Evolutionary conservation across 2,888 invertebrate species (phyloP), one percentile per base, ranked within the genome.

Genomic region (Dyspetes luteomarginatus): DNA sequence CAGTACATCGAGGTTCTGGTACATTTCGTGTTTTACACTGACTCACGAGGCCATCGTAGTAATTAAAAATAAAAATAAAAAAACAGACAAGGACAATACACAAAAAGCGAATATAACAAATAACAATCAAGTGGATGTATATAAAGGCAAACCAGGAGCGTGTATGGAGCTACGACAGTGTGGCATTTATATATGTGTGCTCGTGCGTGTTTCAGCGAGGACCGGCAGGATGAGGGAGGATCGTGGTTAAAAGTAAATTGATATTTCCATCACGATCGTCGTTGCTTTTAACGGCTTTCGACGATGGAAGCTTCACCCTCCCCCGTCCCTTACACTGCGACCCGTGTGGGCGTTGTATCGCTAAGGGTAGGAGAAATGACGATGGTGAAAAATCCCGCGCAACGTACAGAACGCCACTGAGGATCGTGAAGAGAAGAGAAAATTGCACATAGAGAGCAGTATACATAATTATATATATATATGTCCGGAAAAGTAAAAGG

Each of bases 211-310:
- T 78, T 64, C 45, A 64, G 52, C 64, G 52, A 69, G 56, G 43
- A 26, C 68, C 24, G 50, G 43, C 22, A 24, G 69, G 30, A 68
- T 68, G 55, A 69, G 76, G 74, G 65, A 67, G 65, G 30, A 73
- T 77, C 80, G 76, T 67, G 82, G 80, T 82, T 82, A 78, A 82
- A 76, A 73, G 69, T 73, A 82, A 82, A 82, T 82, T 82, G 80
- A 82, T 82, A 82, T 82, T 82, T 82, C 80, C 60, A 78, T 80
- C 76, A 80, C 79, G 77, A 77, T 76, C 71, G 76, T 80, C 79
- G 79, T 82, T 82, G 72, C 56, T 80, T 80, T 80, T 80, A 80
- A 80, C 76, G 80, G 76, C 69, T 69, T 78, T 72, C 65, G 58
- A 36, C 60, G 78, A 65, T 78, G 65, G 41, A 50, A 26, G 41